Percentiles rank a stretch among this genome's conserved stretches.
phyloP scores from a whole-genome alignment of 2,113 vertebrate species.

The Henicopernis longicauda region DNA sequence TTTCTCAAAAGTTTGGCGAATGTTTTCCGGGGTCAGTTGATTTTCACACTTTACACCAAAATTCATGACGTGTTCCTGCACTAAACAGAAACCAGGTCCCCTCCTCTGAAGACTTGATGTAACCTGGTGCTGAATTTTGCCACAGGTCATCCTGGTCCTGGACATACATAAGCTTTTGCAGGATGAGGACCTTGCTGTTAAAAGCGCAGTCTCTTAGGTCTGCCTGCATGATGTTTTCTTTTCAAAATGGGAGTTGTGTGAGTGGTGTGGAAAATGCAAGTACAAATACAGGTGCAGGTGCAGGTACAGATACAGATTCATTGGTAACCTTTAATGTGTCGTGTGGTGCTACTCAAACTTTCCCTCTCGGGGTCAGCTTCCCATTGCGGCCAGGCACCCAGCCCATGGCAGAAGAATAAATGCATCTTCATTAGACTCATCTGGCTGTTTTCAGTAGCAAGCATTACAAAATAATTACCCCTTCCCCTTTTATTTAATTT shows the following conservation, averaged over 20 bases:
- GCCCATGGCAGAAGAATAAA: not conserved
- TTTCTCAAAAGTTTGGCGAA: fast-evolving
- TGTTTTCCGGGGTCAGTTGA: not conserved
- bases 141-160: fast-evolving
- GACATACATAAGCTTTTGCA: fast-evolving
- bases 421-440: not conserved
- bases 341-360: fast-evolving
- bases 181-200: not conserved
- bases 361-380: not conserved
- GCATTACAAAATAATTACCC: not conserved
- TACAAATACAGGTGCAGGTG: not conserved
- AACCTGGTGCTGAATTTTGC: fast-evolving
- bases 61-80: fast-evolving
- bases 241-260: not conserved
- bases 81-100: not conserved
- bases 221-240: fast-evolving
- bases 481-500: not conserved
- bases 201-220: fast-evolving
- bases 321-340: fast-evolving
- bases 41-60: fast-evolving
- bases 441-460: not conserved
- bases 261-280: not conserved
- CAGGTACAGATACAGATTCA: not conserved
- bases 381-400: fast-evolving
- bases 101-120: fast-evolving